Evolutionary conservation across 2,797 vertebrate species (phyloP).

Genomic region (Helostoma temminkii): DNA sequence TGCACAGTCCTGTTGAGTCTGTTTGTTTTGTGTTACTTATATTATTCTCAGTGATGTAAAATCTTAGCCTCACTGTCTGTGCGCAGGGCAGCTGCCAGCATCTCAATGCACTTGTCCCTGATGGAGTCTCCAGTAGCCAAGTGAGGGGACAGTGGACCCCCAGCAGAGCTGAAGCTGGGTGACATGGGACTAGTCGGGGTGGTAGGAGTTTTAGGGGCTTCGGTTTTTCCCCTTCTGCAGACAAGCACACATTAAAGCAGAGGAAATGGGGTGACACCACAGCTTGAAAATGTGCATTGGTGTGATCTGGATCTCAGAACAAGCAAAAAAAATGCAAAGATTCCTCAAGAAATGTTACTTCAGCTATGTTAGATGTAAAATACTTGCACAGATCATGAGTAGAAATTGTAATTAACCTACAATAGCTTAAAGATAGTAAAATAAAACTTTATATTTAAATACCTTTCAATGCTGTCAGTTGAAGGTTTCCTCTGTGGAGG

Average conservation of each 20-base stretch:
- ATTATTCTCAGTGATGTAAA: constrained; percentile 3
- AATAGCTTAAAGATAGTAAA: not conserved
- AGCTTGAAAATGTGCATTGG: too few species aligned
- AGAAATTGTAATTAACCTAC: not conserved
- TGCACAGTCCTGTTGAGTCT: not conserved
- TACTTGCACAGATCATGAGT: not conserved
- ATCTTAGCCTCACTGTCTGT: constrained; percentile 86
- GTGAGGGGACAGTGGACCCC: constrained; percentile 85
- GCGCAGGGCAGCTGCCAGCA: constrained; percentile 91
- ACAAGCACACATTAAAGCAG: constrained; percentile 3
- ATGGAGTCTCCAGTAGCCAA: constrained; percentile 91
- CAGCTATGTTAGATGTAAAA: not conserved
- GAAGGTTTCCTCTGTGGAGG: constrained; percentile 80
- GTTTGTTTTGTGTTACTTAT: not conserved
- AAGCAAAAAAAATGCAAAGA: too few species aligned
- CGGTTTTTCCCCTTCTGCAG: constrained; percentile 83
- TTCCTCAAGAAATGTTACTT: not conserved
- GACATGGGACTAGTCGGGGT: constrained; percentile 89
- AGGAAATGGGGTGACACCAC: not conserved
- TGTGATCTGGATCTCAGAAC: too few species aligned
- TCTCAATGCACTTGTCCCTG: constrained; percentile 96
- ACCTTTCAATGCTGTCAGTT: constrained; percentile 80
- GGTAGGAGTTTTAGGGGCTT: constrained; percentile 86
- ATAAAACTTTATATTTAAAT: not conserved
- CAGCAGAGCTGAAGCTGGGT: constrained; percentile 81